These are phyloP conservation scores for Latheticus oryzae DNA, from an alignment of 2,888 invertebrate species.

Conservation along the genomic window DNA sequence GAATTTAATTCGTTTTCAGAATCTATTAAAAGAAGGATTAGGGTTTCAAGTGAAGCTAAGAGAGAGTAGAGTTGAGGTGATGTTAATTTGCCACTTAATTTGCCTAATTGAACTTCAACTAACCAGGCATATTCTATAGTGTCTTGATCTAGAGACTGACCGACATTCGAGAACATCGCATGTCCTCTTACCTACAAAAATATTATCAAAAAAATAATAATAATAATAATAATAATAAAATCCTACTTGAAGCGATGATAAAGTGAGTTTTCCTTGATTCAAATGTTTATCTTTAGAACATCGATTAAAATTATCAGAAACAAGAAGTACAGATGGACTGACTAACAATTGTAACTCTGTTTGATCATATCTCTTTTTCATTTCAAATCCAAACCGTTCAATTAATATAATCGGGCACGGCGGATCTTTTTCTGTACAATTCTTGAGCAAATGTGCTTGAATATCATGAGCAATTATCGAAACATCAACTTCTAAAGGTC, in stretches of 20 bases:
- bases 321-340: conserved; percentile 88
- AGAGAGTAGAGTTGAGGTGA: conserved; percentile 90
- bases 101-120: conserved; percentile 93
- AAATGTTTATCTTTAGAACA: conserved; percentile 78
- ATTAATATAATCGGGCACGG: conserved; percentile 90
- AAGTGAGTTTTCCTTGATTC: conserved; percentile 85
- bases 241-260: conserved; percentile 83
- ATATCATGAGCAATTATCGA: conserved; percentile 95
- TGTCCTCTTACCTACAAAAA: conserved; percentile 83
- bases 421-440: conserved; percentile 90
- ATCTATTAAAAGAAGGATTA: conserved; percentile 85
- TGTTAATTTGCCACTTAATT: conserved; percentile 90
- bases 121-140: conserved; percentile 98
- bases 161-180: conserved; percentile 95
- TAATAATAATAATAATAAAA: neutral
- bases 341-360: conserved; percentile 90
- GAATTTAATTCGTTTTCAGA: conserved; percentile 90
- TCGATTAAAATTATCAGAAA: conserved; percentile 79
- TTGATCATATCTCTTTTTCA: conserved; percentile 94
- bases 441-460: conserved; percentile 93
- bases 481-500: conserved; percentile 91
- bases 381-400: conserved; percentile 95
- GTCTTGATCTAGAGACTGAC: conserved; percentile 89
- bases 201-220: neutral
- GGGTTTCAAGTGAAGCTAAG: conserved; percentile 88